Evolutionary conservation across 2,797 vertebrate species (phyloP).

Genomic region (Antrozous pallidus): DNA sequence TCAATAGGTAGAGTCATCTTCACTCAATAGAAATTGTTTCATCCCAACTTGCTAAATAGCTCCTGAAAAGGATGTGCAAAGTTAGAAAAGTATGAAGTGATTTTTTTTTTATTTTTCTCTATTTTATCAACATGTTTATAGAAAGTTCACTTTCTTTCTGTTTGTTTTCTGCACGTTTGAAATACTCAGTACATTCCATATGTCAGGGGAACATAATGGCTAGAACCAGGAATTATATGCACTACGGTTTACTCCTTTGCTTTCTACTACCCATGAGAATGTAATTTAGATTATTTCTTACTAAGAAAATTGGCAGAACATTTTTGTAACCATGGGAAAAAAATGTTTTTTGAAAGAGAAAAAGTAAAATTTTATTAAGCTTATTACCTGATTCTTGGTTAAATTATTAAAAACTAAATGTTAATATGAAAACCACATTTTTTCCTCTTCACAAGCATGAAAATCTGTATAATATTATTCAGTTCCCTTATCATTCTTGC

Average conservation of each 20-base stretch:
- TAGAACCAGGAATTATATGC: background rate
- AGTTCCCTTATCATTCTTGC: background rate
- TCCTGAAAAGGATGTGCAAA: background rate
- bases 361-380: background rate
- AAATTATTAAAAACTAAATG: conserved; percentile 18
- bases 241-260: background rate
- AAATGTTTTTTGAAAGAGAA: background rate
- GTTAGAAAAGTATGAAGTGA: background rate
- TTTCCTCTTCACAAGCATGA: background rate
- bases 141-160: background rate
- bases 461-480: background rate
- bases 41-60: background rate
- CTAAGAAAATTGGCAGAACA: background rate
- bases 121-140: background rate
- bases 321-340: background rate
- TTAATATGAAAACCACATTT: background rate
- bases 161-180: background rate
- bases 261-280: background rate
- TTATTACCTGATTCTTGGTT: background rate
- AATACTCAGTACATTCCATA: background rate
- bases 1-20: background rate
- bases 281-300: background rate
- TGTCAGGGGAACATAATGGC: background rate
- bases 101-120: background rate
- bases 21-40: background rate